Conservation (phyloP, 2,113 vertebrate genomes). For the Cyphomyrus discorhynchus region DNA sequence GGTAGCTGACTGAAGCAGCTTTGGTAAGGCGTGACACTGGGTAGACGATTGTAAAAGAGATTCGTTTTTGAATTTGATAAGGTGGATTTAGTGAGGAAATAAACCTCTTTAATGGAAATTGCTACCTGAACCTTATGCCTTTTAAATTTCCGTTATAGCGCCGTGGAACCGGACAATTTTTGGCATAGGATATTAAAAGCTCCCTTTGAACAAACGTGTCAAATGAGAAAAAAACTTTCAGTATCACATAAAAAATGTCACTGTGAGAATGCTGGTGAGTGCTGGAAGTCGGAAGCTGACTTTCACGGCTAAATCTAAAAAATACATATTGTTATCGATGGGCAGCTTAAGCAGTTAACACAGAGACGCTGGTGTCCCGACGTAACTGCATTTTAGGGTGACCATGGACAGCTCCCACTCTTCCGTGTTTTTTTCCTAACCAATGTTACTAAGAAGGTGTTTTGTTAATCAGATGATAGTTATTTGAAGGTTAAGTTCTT, state of each 20-base stretch:
- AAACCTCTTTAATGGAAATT: background rate
- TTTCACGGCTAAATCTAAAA: background rate
- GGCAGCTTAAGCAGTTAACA: background rate
- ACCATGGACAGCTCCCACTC: slow-evolving; percentile 18
- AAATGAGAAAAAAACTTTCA: background rate
- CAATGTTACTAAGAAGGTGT: background rate
- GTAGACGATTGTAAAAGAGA: background rate
- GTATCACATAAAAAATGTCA: background rate
- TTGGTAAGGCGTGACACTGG: slow-evolving; percentile 3
- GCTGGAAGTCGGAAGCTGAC: background rate
- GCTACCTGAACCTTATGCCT: background rate
- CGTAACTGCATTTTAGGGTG: background rate
- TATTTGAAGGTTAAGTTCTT: background rate
- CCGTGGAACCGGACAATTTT: background rate
- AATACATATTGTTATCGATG: background rate
- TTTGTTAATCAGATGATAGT: background rate
- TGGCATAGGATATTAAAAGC: background rate
- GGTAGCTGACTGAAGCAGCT: background rate
- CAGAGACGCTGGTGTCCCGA: background rate
- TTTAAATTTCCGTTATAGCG: background rate
- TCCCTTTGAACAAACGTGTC: background rate
- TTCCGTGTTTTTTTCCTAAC: background rate
- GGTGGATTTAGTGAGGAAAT: background rate
- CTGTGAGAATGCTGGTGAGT: background rate
- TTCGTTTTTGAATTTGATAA: background rate